Percentiles rank a stretch among this genome's conserved stretches.
phyloP scores from a whole-genome alignment of 2,888 invertebrate species.

The Dryocosmus kuriphilus region DNA sequence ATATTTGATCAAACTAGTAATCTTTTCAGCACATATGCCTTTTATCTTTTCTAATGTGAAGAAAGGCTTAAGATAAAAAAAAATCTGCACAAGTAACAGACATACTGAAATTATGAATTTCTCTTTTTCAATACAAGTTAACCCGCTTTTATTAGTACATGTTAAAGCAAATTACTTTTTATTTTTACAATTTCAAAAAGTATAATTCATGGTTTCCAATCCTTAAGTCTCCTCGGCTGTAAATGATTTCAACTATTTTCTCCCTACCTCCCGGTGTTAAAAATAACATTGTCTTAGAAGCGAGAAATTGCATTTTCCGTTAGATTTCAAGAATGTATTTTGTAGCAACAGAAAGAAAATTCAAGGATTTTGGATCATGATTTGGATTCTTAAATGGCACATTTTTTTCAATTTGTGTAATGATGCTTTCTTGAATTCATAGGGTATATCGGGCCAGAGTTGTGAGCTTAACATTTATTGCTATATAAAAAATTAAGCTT shows the following conservation, averaged over 20 bases:
- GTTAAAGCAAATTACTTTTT: neutral
- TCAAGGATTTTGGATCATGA: conserved; percentile 29
- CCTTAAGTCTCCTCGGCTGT: neutral
- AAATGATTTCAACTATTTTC: conserved; percentile 11
- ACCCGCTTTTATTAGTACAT: no score
- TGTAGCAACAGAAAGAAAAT: conserved; percentile 16
- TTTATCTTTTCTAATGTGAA: neutral
- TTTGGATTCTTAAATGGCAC: neutral
- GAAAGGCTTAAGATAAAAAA: neutral
- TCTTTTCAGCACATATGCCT: neutral
- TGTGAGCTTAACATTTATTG: no score
- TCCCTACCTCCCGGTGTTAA: conserved; percentile 35
- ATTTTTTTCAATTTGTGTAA: neutral
- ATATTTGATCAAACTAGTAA: neutral
- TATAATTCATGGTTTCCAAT: neutral
- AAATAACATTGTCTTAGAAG: conserved; percentile 12
- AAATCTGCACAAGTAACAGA: neutral
- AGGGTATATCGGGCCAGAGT: no score
- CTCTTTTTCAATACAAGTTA: no score
- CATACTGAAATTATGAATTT: no score
- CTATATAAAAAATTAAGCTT: no score
- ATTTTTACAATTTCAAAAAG: neutral
- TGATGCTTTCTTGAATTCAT: no score
- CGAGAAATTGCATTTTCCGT: conserved; percentile 3
- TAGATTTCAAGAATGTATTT: neutral